Evolutionary conservation across 2,888 invertebrate genomes (phyloP).

Genomic region (Galerucella nymphaeae): DNA sequence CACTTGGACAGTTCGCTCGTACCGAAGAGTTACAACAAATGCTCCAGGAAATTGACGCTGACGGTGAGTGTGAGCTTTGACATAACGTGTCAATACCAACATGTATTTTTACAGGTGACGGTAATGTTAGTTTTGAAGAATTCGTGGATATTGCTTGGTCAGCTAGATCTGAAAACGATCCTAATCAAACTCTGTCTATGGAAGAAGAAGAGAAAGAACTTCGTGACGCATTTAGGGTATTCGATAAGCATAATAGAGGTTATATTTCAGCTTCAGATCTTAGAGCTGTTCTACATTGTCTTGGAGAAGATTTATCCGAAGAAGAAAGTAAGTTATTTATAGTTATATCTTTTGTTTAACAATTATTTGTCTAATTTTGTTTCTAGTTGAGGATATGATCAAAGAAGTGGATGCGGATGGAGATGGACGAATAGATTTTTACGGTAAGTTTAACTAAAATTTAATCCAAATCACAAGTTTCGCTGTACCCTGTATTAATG

Average conservation of each 20-base stretch:
- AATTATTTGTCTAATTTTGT: conserved; percentile 8
- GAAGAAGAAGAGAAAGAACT: conserved; percentile 87
- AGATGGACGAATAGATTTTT: conserved; percentile 92
- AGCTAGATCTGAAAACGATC: conserved; percentile 59
- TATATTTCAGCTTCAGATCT: conserved; percentile 91
- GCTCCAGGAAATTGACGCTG: conserved; percentile 76
- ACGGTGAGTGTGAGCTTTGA: conserved; percentile 51
- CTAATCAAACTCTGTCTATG: conserved; percentile 71
- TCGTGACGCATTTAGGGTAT: conserved; percentile 88
- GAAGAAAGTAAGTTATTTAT: conserved; percentile 80
- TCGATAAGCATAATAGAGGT: conserved; percentile 92
- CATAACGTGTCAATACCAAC: neutral
- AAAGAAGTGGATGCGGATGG: conserved; percentile 96
- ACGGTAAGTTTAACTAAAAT: conserved; percentile 75
- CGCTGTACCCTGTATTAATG: no score
- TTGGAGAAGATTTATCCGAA: conserved; percentile 89
- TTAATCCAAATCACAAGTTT: no score
- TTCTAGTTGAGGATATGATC: conserved; percentile 94
- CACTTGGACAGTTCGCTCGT: conserved; percentile 86
- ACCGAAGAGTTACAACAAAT: conserved; percentile 88
- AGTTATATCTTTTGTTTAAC: neutral
- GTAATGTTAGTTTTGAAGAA: conserved; percentile 89
- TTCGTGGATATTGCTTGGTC: conserved; percentile 80
- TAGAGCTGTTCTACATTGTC: conserved; percentile 86
- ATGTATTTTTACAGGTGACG: conserved; percentile 73